Base-by-base conservation (phyloP, 1,140 invertebrate species). In the Pseudobourletiella spinata region DNA sequence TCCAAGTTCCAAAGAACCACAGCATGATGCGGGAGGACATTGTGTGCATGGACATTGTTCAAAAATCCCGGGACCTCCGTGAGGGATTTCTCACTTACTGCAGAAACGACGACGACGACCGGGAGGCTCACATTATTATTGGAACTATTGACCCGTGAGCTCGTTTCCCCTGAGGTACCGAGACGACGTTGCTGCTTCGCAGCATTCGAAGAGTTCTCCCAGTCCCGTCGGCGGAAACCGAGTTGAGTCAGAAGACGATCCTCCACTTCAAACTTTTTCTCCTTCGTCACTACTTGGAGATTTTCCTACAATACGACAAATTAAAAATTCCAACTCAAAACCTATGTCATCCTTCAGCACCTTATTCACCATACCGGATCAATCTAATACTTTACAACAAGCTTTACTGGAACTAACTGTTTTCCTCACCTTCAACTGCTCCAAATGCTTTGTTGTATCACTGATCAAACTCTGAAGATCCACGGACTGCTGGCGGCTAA, bases 221-320 rank as follows among this genome's bases (percentile, higher is more conserved):
- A 26, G n/a, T 63, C 50, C n/a, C n/a, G n/a, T 16, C 43, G 18
- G 60, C 42, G 59, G 30, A 69, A 66, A 30, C 68, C 68, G 16
- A 70, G 30, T n/a, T 64, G 25, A 25, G 24, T 65, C n/a, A 70
- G 56, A 35, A 64, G 64, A 32, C 67, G 64, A 24, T 70, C 68
- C 18, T 70, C 68, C 3, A 70, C 61, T 44, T 70, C 68, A 18
- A 70, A 50, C n/a, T 64, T 60, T 55, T 67, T 66, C 16, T 62
- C 65, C 44, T 55, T 59, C 14, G 25, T 35, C 20, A 20, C 59
- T 22, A 43, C 55, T 64, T 64, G 52, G 18, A 66, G 39, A 48
- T 63, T 67, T 51, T 61, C 68, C 62, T 69, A 35, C 16, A 39
- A 25, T 44, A 22, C 11, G 58, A 54, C 14, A 16, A 54, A 11